Base-by-base conservation (phyloP, 2,888 invertebrate genomes). In the Leptopilina syphax region DNA sequence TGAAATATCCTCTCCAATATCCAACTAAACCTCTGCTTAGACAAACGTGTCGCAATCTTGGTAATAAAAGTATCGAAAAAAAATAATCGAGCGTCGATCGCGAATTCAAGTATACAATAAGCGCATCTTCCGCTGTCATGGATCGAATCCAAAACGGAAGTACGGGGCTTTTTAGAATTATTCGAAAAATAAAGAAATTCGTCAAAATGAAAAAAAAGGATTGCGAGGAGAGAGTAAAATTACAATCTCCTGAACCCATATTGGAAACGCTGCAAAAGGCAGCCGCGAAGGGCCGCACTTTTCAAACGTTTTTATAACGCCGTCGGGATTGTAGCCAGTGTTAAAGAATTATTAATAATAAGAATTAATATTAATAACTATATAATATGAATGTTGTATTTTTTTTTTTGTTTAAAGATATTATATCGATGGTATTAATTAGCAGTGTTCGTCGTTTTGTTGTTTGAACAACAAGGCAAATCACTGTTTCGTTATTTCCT, bases 1-100 rank as follows among this genome's bases (percentile, higher is more conserved):
- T 96, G 94, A 95, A 96, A 94, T 94, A 96, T 93, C 96, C 96
- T 94, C 94, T 95, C 96, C 96, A 96, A 94, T 94, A 94, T 93
- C 96, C 95, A 94, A 96, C 95, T 94, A 95, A 94, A 94, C 95
- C 95, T 94, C 94, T 95, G 93, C 94, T 93, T 91, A 94, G 93
- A 93, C 92, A 93, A 93, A 94, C 94, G 92, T 94, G 94, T 92
- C 93, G 93, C 92, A 94, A 93, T 91, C 93, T 93, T 93, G 94
- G 94, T 93, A 93, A 84, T 85, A 90, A 89, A 89, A 84, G 81
- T 83, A 82, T 84, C 76, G 73, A 82, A 82, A 83, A 81, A 80
- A 83, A 82, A 68, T 82, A 81, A 79, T 81, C 78, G 79, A 78
- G 76, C 77, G 80, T 77, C 78, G 78, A 84, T 85, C 63, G 80